Base-by-base conservation (phyloP, 2,797 vertebrate species). In the Sarcophilus harrisii region DNA sequence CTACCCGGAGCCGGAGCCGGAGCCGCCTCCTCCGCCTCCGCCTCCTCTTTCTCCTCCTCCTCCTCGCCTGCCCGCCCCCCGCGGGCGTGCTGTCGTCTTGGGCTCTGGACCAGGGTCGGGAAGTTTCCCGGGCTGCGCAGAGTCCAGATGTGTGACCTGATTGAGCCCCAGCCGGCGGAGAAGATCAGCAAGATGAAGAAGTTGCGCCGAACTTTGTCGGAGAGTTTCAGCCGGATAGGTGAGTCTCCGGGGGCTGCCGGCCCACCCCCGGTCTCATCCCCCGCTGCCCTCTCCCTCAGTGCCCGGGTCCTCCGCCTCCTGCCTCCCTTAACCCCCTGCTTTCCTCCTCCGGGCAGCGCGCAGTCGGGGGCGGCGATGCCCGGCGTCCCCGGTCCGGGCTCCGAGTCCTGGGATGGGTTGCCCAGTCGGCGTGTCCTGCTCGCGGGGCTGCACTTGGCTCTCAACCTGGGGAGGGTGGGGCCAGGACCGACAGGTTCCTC, bases 171-270 rank as follows among this genome's bases (percentile, higher is more conserved):
- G 98, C 98, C 99, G 73, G 97, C 98, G 49, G 99, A 99, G 98
- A 99, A 99, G 98, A 99, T 99, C 93, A 99, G 99, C 98, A 99
- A 99, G 98, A 99, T 99, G 99, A 99, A 99, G 99, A 99, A 99
- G 99, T 99, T 99, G 98, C 98, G 99, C 98, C 99, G 99, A 99
- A 99, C 99, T 99, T 99, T 99, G 98, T 99, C 99, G 2, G 99
- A 99, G 98, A 99, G 99, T 99, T 99, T 99, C 98, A 99, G 99
- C 96, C 99, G 99, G 94, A 99, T 99, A 29, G 99, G 99, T 99
- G 98, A 99, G 99, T 97, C 58, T 52, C 94, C 9, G 21, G 55
- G 91, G n/a, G 91, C 12, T 57, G 90, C 18, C 55, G 45, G 91
- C 93, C 5, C 38, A 91, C 52, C 0, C 92, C 89, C 58, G 5